Base-by-base conservation (phyloP, 2,113 vertebrate species). In the Solea senegalensis region DNA sequence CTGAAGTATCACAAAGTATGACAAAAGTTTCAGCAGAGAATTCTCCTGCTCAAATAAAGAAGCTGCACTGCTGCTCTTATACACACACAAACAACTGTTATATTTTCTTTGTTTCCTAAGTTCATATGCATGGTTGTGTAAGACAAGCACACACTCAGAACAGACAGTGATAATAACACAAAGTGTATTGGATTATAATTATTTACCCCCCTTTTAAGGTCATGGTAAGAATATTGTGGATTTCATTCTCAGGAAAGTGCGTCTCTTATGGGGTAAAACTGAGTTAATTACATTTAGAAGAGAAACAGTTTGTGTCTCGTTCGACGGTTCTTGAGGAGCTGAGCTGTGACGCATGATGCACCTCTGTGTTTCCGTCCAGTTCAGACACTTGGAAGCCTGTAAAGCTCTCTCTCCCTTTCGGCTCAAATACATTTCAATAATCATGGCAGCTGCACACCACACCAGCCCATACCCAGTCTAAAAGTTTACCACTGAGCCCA, bases 401-500 rank as follows among this genome's bases (percentile, higher is more conserved):
- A 65, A 62, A 45, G 46, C 68, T 57, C 63, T 65, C 57, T 67
- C 55, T 57, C 73, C 67, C 60, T 48, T 56, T 51, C 55, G 54
- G 51, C 67, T 80, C 69, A 74, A 76, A 55, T 46, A 43, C 70
- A 77, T 86, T 87, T 79, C 55, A 76, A 80, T 89, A 83, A 85
- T 85, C 77, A 78, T 63, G 16, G 61, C 56, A 62, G 15, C 55
- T 4, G 1, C 57, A 16, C 57, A 11, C 39, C 12, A 26, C 58
- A 12, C 41, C n/a, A 27, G 16, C 21, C 43, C 41, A 61, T 27
- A 8, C 43, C 34, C 59, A 58, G 71, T 76, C 71, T 72, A 68
- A 86, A 88, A 82, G 88, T 91, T 85, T 87, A 86, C 54, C 81
- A 74, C 51, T 81, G 87, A 86, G 78, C 76, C 59, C 26, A 10